These are phyloP conservation scores for Cynodonichthys magdalenae DNA, from an alignment of 2,797 vertebrate genomes.

Conservation along the genomic window DNA sequence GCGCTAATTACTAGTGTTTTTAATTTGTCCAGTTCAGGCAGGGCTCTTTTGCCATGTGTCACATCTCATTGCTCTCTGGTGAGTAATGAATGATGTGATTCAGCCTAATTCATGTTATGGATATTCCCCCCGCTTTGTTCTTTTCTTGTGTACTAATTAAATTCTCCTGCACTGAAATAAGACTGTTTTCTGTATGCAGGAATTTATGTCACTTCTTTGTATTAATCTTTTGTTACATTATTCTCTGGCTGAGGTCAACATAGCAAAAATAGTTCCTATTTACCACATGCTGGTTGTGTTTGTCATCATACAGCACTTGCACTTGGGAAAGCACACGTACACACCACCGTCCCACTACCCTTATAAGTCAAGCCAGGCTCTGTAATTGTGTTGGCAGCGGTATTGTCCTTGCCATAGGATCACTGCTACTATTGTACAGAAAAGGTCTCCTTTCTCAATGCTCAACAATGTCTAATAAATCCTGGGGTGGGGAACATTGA, in stretches of 20 bases:
- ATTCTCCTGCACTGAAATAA: slow-evolving; percentile 51
- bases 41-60: slow-evolving; percentile 78
- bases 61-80: slow-evolving; percentile 77
- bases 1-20: slow-evolving; percentile 85
- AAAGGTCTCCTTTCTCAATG: slow-evolving; percentile 82
- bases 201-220: slow-evolving; percentile 54
- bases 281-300: slow-evolving; percentile 55
- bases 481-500: slow-evolving; percentile 92
- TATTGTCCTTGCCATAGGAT: slow-evolving; percentile 82
- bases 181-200: slow-evolving; percentile 48
- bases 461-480: slow-evolving; percentile 96
- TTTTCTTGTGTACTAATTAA: slow-evolving; percentile 66
- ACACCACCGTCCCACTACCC: slow-evolving; percentile 49
- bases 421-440: slow-evolving; percentile 82
- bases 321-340: slow-evolving; percentile 34
- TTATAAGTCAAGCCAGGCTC: slow-evolving; percentile 73
- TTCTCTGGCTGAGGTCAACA: slow-evolving; percentile 43
- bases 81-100: slow-evolving; percentile 80
- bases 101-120: slow-evolving; percentile 75
- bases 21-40: slow-evolving; percentile 83
- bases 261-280: slow-evolving; percentile 50
- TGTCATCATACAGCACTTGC: slow-evolving; percentile 48
- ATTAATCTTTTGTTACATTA: slow-evolving; percentile 41
- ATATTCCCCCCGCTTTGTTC: slow-evolving; percentile 72
- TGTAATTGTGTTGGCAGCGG: slow-evolving; percentile 78